Evolutionary conservation across 92 coral and sea anemone species (phyloP), one percentile per base, ranked within the genome.

Genomic region (Epizoanthus illoricatus): DNA sequence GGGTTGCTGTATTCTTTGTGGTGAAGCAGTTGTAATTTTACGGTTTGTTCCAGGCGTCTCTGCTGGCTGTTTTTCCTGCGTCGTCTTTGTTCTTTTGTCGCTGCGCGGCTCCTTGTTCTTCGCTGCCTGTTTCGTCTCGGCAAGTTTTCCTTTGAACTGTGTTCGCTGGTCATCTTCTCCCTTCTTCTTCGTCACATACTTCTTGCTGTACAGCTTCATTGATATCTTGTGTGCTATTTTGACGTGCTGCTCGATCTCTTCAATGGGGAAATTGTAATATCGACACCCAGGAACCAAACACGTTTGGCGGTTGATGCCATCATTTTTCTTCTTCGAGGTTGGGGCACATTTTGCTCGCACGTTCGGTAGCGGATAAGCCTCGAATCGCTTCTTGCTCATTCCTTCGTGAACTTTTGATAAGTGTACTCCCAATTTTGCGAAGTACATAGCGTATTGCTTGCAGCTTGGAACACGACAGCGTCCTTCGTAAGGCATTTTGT

Each of bases 261-360:
- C 8, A 11, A 68, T 39, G 9, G 73, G 49, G 33, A 68, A 68
- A 24, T 68, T 68, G n/a, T 68, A 68, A 16, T 68, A 68, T 19
- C 73, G 52, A 6, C 73, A 68, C 49, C 73, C 73, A 68, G 73
- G 73, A 39, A 68, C 73, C 42, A 68, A 68, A 39, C 73, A 68
- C 9, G 45, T 43, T 13, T 39, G 20, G 20, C 73, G 21, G 1
- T 39, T 39, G 18, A 68, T 17, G 73, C 52, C 49, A 68, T 68
- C 52, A 39, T 68, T 52, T 52, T 52, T 68, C 49, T 39, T 68
- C 47, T 24, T 68, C 4, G 73, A 52, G 40, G 52, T 68, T 1
- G 73, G 73, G 18, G 73, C 73, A 68, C 73, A 68, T 68, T 68
- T 68, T 43, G 52, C 73, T 15, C 73, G 73, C 13, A 68, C 73